Conservation (phyloP, 2,797 vertebrate genomes). For the Buphagus erythrorhynchus region DNA sequence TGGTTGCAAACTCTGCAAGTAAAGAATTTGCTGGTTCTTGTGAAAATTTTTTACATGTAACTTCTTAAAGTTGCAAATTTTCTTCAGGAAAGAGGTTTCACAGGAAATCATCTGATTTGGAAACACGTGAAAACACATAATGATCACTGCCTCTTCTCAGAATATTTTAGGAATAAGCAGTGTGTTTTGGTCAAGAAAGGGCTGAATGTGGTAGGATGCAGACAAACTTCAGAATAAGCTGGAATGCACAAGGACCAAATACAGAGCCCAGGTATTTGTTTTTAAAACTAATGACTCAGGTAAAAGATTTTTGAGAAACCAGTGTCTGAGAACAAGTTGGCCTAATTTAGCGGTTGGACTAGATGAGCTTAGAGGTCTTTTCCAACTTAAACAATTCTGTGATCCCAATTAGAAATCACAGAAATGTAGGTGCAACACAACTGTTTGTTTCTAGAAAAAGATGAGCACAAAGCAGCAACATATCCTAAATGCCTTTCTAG, state of each 20-base stretch:
- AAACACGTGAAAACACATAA: background rate
- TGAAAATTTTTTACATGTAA: background rate
- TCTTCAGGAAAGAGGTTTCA: background rate
- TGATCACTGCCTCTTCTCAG: background rate
- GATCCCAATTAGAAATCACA: background rate
- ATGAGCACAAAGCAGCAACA: background rate
- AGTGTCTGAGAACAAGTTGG: background rate
- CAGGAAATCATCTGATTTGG: background rate
- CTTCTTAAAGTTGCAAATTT: background rate
- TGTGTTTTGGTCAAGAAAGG: background rate
- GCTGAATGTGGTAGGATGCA: background rate
- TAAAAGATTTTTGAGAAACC: background rate
- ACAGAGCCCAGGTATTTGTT: background rate
- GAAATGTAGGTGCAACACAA: background rate
- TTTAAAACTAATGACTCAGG: background rate
- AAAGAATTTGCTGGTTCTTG: background rate
- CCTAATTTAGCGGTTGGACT: background rate
- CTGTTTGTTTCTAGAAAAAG: background rate
- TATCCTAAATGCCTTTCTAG: background rate
- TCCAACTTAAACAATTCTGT: background rate
- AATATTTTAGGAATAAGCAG: background rate
- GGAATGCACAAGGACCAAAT: background rate
- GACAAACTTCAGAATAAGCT: background rate
- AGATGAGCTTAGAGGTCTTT: background rate
- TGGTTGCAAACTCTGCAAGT: background rate